Conservation (phyloP, 2,797 vertebrate genomes). For the Coccyzus lansbergi region DNA sequence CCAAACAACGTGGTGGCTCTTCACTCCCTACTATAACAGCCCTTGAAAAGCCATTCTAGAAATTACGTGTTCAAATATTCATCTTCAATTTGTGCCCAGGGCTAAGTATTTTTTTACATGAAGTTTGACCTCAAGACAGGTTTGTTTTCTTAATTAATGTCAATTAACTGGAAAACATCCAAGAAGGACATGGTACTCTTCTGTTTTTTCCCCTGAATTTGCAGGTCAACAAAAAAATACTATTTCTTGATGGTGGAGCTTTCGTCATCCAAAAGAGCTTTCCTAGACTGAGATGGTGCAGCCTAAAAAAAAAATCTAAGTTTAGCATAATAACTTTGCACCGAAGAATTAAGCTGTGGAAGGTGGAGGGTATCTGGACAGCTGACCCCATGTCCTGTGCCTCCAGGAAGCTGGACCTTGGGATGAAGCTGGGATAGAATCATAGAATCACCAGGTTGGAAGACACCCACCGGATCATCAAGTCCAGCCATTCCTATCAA, state of each 20-base stretch:
- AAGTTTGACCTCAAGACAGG: neutral
- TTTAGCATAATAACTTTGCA: neutral
- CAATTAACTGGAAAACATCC: neutral
- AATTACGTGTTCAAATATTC: fast-evolving
- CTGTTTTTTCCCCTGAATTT: neutral
- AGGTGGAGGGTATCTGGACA: neutral
- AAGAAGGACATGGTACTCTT: neutral
- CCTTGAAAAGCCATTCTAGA: neutral
- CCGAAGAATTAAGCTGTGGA: neutral
- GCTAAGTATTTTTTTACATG: neutral
- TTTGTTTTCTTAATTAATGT: neutral
- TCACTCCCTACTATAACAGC: neutral
- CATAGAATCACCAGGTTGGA: too few species aligned
- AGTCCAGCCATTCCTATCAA: too few species aligned
- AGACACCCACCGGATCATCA: too few species aligned
- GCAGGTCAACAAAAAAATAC: neutral
- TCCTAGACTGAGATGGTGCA: too few species aligned
- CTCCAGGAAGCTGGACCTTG: neutral
- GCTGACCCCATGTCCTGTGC: neutral
- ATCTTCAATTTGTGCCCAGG: neutral
- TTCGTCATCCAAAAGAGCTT: neutral
- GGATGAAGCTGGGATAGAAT: neutral
- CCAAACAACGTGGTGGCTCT: neutral
- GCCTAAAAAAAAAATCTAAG: neutral
- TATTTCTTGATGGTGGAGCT: neutral